Base-by-base conservation (phyloP, 2,888 invertebrate species). In the Altica lythri region DNA sequence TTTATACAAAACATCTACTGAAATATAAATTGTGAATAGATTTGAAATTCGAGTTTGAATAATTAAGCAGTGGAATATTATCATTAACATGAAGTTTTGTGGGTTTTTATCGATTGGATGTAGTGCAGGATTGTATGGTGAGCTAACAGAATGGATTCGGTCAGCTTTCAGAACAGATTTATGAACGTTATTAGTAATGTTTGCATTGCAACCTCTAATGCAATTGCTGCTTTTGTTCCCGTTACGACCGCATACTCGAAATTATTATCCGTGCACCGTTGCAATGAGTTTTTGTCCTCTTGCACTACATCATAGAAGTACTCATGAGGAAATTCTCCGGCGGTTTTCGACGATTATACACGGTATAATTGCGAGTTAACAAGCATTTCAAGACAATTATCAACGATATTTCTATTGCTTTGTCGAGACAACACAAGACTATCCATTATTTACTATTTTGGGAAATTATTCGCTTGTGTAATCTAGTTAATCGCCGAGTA, bases 201-300 rank as follows among this genome's bases (percentile, higher is more conserved):
- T 65, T 60, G 67, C 68, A 65, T 65, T 65, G 65, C 66, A 57
- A 55, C 56, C 62, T 59, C 65, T 63, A 66, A 69, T 70, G 69
- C 68, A 67, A 69, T 70, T 68, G 70, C 64, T 67, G 69, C 67
- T 61, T 66, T 68, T 67, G 70, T 68, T 67, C 67, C n/a, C 58
- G 56, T 61, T 62, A 59, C 66, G 54, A 59, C 65, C 62, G 66
- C 68, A 66, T 65, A 65, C 66, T 68, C 63, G 59, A 63, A 69
- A 67, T 70, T 70, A 68, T 68, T 64, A 63, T 62, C 64, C 66
- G 61, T 29, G 29, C 54, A 37, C 62, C 60, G 64, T 62, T 27
- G 22, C 16, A 22, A 60, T 54, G n/a, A 61, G 59, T 67, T 69
- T 69, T 69, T 66, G 65, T 50, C 55, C 47, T 27, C 40, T n/a